Evolutionary conservation across 2,888 invertebrate genomes (phyloP).

Genomic region (Pollenia labialis): DNA sequence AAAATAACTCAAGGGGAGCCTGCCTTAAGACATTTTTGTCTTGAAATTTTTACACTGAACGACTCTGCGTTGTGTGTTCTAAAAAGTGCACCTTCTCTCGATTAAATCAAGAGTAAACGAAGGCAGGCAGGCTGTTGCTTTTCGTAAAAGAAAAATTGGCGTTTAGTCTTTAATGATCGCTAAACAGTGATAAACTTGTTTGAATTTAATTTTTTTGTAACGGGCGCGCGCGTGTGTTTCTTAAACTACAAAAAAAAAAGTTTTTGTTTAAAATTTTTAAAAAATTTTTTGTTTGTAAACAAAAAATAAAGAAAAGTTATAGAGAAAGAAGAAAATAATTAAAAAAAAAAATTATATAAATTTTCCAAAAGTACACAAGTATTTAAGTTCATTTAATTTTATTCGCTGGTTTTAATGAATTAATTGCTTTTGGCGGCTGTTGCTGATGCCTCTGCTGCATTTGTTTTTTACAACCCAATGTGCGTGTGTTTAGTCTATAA

Average conservation of each 20-base stretch:
- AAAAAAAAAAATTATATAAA: constrained; percentile 47
- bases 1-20: constrained; percentile 63
- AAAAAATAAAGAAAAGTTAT: constrained; percentile 29
- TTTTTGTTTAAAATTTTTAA: constrained; percentile 4
- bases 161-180: constrained; percentile 69
- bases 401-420: constrained; percentile 66
- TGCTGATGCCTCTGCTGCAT: constrained; percentile 25
- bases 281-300: constrained; percentile 60
- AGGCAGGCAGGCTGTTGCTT: constrained; percentile 5
- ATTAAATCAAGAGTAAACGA: not conserved
- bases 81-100: constrained; percentile 55
- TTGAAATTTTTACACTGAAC: constrained; percentile 1
- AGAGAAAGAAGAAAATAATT: constrained; percentile 10
- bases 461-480: constrained; percentile 25
- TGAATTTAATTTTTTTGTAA: not conserved
- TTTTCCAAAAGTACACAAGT: constrained; percentile 9
- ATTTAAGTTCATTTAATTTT: constrained; percentile 53
- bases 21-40: not conserved
- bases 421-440: constrained; percentile 70
- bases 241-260: too few species aligned
- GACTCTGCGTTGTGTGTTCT: constrained; percentile 11
- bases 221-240: constrained; percentile 9
- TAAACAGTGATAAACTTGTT: constrained; percentile 60
- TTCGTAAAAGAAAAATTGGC: constrained; percentile 44
- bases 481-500: constrained; percentile 70